These are phyloP conservation scores for Epinotia bilunana DNA, from an alignment of 2,888 invertebrate species.

Conservation along the genomic window DNA sequence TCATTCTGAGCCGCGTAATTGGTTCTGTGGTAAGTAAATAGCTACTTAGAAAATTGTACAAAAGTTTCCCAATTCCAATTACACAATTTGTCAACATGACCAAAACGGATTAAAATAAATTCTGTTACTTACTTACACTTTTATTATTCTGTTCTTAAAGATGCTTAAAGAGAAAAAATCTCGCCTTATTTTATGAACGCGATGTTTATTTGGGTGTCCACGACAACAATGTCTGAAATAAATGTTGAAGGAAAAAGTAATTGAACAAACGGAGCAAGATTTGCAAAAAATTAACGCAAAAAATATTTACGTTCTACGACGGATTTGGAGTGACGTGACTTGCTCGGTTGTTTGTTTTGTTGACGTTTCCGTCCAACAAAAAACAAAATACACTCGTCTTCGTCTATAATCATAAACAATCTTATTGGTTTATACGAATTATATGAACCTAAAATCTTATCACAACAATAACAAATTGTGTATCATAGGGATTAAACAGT, in stretches of 20 bases:
- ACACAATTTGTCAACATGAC: slow-evolving; percentile 30
- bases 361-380: slow-evolving; percentile 17
- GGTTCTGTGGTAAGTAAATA: slow-evolving; percentile 39
- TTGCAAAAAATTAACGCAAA: neutral
- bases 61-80: slow-evolving; percentile 37
- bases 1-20: slow-evolving; percentile 30
- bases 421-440: neutral
- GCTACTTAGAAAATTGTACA: slow-evolving; percentile 34
- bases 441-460: slow-evolving; percentile 14
- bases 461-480: neutral
- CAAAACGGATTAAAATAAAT: slow-evolving; percentile 31
- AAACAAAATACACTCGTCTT: neutral
- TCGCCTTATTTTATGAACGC: slow-evolving; percentile 5
- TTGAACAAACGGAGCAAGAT: neutral
- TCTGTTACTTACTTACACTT: slow-evolving; percentile 27
- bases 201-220: slow-evolving; percentile 20
- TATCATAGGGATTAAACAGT: neutral
- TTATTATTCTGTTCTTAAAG: slow-evolving; percentile 7
- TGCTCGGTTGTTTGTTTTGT: neutral
- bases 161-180: neutral
- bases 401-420: slow-evolving; percentile 24
- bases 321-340: neutral
- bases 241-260: slow-evolving; percentile 7
- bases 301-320: slow-evolving; percentile 26
- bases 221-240: neutral